Percentiles rank a stretch among this genome's conserved stretches.
These are phyloP conservation scores for Podilymbus podiceps DNA, from an alignment of 2,113 vertebrate species.

Conservation along the genomic window DNA sequence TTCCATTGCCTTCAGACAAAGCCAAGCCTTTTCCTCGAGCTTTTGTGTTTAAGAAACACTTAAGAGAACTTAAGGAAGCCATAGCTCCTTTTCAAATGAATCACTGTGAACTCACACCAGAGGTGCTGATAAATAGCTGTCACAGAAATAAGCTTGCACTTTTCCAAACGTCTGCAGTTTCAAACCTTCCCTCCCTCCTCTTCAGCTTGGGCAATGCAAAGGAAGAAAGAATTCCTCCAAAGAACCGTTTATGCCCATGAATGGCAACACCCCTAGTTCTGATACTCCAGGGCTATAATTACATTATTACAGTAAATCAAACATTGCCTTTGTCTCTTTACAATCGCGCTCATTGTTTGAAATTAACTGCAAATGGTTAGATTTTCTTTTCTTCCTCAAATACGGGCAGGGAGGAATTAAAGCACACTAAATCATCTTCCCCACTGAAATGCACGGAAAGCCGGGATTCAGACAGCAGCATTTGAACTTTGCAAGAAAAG, in stretches of 20 bases:
- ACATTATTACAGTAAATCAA: constrained; percentile 62
- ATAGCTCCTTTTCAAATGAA: not conserved
- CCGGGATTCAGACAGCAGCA: not conserved
- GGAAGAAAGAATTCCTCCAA: not conserved
- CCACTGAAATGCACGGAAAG: not conserved
- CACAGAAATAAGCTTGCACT: not conserved
- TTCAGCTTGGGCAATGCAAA: not conserved
- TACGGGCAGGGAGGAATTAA: constrained; percentile 4
- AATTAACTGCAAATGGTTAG: constrained; percentile 56
- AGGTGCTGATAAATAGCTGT: not conserved
- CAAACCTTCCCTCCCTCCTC: not conserved
- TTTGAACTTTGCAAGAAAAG: not conserved
- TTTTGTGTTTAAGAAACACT: not conserved
- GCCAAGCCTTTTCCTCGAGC: not conserved
- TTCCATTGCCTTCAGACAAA: not conserved
- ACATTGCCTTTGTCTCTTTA: constrained; percentile 36
- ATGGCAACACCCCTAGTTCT: constrained; percentile 7
- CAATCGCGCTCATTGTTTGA: constrained; percentile 41
- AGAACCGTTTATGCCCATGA: not conserved
- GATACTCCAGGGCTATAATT: constrained; percentile 51
- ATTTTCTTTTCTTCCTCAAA: constrained; percentile 37
- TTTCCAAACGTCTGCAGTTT: not conserved
- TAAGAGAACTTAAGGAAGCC: not conserved
- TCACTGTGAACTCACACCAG: not conserved
- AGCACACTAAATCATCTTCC: not conserved